Conservation (phyloP, 2,888 invertebrate genomes). For the Iphiclides podalirius region DNA sequence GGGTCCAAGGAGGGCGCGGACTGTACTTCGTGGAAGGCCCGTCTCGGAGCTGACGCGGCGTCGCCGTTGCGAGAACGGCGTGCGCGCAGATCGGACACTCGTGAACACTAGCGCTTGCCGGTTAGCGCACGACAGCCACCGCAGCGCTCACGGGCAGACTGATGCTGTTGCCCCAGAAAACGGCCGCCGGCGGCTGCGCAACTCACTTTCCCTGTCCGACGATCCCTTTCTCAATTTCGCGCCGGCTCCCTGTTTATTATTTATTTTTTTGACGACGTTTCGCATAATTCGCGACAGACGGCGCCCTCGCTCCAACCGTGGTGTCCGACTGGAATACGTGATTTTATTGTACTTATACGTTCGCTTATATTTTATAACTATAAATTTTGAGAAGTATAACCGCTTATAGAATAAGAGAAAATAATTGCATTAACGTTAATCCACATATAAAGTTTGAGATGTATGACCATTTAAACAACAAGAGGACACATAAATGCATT, state of each 20-base stretch:
- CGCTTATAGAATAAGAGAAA: too few relatives aligned
- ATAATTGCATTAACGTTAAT: too few relatives aligned
- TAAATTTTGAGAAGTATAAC: too few relatives aligned
- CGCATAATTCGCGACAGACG: neutral
- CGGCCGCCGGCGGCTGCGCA: slow-evolving; percentile 37
- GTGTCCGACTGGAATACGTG: too few relatives aligned
- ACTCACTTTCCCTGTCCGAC: slow-evolving; percentile 60
- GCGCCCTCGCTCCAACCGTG: too few relatives aligned
- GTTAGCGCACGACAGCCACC: slow-evolving; percentile 29
- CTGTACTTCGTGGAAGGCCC: slow-evolving; percentile 16
- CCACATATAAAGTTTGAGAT: too few relatives aligned
- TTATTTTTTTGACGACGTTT: neutral
- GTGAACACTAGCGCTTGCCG: too few relatives aligned
- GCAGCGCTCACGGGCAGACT: slow-evolving; percentile 35
- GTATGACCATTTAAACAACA: too few relatives aligned
- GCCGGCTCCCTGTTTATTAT: slow-evolving; percentile 2
- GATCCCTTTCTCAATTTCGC: slow-evolving; percentile 39
- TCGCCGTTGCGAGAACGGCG: slow-evolving; percentile 31
- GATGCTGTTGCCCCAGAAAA: slow-evolving; percentile 41
- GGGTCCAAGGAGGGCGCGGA: slow-evolving; percentile 29
- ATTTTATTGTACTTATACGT: too few relatives aligned
- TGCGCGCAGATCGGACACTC: slow-evolving; percentile 21
- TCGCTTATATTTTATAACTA: too few relatives aligned
- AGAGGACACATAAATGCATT: too few relatives aligned
- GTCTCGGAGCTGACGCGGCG: too few relatives aligned